Conservation (phyloP, 2,888 invertebrate genomes). For the Odiellus spinosus region DNA sequence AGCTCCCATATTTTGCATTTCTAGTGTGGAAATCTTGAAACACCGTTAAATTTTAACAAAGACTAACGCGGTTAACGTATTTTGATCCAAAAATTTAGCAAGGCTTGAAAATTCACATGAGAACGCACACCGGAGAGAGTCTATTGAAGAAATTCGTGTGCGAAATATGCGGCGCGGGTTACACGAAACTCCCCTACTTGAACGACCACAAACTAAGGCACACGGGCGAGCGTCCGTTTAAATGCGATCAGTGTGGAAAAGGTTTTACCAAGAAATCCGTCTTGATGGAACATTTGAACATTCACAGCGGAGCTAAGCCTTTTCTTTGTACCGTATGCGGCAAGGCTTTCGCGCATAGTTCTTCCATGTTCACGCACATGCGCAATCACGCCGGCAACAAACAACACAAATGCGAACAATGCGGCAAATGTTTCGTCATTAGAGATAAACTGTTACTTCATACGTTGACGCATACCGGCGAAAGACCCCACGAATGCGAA, state of each 20-base stretch:
- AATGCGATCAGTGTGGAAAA: neutral
- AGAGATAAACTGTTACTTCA: neutral
- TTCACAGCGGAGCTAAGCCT: neutral
- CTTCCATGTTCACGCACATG: neutral
- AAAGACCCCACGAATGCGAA: neutral
- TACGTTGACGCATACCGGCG: neutral
- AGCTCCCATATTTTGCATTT: too few relatives aligned
- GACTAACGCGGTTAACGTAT: too few relatives aligned
- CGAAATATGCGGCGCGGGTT: constrained; percentile 4
- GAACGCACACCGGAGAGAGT: too few relatives aligned
- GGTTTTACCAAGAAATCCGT: neutral
- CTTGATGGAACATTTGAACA: neutral
- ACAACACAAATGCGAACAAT: neutral
- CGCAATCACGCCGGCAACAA: neutral
- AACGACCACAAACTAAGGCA: constrained; percentile 1
- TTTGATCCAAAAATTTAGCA: too few relatives aligned
- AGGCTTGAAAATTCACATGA: too few relatives aligned
- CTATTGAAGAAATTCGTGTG: constrained; percentile 2
- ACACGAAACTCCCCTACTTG: constrained; percentile 1
- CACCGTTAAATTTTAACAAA: too few relatives aligned
- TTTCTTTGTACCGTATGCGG: neutral
- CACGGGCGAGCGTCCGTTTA: neutral
- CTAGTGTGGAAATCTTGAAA: too few relatives aligned
- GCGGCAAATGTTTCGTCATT: neutral
- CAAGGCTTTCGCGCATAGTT: neutral